Percentiles rank a stretch among this genome's conserved stretches.
Evolutionary conservation across 2,113 vertebrate species (phyloP).

Genomic region (Lepus timidus): DNA sequence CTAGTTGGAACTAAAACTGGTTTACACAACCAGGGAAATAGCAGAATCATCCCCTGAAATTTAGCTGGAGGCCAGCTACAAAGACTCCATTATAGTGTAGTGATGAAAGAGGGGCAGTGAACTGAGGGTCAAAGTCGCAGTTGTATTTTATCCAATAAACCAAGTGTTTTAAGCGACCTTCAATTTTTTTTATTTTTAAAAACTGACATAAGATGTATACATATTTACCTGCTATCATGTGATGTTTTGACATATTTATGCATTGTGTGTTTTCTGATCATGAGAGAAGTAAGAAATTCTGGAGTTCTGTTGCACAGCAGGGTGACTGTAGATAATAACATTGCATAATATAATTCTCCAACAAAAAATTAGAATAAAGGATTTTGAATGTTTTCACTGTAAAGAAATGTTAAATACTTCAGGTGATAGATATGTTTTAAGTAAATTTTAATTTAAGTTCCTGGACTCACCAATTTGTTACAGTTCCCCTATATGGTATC

Average conservation of each 20-base stretch:
- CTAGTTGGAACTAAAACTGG: not conserved
- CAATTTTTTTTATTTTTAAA: not conserved
- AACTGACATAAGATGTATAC: too few species aligned
- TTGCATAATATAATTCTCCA: too few species aligned
- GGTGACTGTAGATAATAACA: too few species aligned
- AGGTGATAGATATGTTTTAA: not conserved
- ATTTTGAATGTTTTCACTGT: too few species aligned
- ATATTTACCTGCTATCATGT: too few species aligned
- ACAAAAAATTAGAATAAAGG: too few species aligned
- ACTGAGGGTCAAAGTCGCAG: not conserved
- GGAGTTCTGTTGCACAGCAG: too few species aligned
- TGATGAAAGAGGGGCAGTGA: not conserved
- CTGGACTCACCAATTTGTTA: not conserved
- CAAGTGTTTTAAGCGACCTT: conserved; percentile 39
- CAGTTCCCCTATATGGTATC: not conserved
- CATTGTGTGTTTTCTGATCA: too few species aligned
- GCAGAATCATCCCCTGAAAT: not conserved
- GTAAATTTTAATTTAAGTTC: conserved; percentile 19
- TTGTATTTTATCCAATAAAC: not conserved
- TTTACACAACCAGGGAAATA: not conserved
- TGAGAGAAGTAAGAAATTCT: too few species aligned
- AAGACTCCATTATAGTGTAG: not conserved
- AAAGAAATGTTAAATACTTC: too few species aligned
- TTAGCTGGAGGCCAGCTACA: not conserved
- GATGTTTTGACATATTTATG: too few species aligned